Evolutionary conservation across 2,888 invertebrate genomes (phyloP).

Genomic region (Ethmia dodecea): DNA sequence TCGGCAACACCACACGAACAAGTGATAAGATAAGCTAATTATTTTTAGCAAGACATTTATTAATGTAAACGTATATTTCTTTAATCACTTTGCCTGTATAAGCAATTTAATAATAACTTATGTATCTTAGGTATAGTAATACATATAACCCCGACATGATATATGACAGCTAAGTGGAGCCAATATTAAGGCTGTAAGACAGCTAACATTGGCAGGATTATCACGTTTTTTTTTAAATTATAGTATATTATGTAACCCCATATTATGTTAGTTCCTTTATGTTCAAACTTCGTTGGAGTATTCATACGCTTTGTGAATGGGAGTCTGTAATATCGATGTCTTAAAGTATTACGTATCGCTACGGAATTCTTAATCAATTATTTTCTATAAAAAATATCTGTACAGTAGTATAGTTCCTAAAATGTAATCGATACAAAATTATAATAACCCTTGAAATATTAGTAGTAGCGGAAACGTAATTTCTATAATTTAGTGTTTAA

Average conservation of each 20-base stretch:
- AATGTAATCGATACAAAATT: conserved; percentile 69
- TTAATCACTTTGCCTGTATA: conserved; percentile 58
- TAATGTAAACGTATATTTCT: conserved; percentile 52
- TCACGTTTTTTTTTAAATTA: background rate
- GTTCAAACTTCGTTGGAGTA: background rate
- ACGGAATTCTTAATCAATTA: conserved; percentile 42
- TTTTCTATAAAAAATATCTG: conserved; percentile 47
- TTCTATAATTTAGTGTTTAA: conserved; percentile 47
- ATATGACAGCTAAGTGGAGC: conserved; percentile 41
- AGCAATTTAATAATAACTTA: conserved; percentile 54
- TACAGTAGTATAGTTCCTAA: conserved; percentile 76
- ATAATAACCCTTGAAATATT: conserved; percentile 64
- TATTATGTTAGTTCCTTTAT: conserved; percentile 6
- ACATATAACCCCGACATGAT: conserved; percentile 37
- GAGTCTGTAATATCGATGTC: conserved; percentile 11
- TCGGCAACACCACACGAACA: conserved; percentile 70
- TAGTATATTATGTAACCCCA: background rate
- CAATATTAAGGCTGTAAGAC: conserved; percentile 49
- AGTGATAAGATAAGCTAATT: conserved; percentile 71
- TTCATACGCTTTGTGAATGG: conserved; percentile 7
- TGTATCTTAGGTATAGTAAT: conserved; percentile 41
- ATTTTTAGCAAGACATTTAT: conserved; percentile 53
- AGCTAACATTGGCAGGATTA: conserved; percentile 37
- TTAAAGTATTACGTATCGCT: conserved; percentile 35
- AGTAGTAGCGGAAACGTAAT: conserved; percentile 52